Evolutionary conservation across 1,140 invertebrate genomes (phyloP).

Genomic region (Drosophila paulistorum): DNA sequence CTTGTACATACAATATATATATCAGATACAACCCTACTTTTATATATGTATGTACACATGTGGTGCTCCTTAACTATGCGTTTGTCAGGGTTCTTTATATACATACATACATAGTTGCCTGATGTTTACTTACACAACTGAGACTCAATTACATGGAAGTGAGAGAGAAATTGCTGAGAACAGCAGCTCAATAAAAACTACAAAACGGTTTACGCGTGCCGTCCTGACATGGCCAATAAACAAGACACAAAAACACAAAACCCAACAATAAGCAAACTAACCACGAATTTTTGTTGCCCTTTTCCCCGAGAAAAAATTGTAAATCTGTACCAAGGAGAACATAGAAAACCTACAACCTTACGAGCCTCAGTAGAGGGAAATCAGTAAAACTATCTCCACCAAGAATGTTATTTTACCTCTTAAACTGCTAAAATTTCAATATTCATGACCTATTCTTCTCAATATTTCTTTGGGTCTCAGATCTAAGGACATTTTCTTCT

Average conservation of each 20-base stretch:
- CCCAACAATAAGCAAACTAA: constrained; percentile 2
- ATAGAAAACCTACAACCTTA: too few relatives aligned
- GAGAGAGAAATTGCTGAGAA: constrained; percentile 53
- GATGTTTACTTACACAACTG: constrained; percentile 59
- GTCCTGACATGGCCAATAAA: constrained; percentile 57
- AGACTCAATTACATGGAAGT: constrained; percentile 56
- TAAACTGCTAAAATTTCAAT: too few relatives aligned
- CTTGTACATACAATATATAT: constrained; percentile 17
- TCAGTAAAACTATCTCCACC: too few relatives aligned
- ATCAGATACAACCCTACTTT: neutral
- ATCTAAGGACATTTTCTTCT: too few relatives aligned
- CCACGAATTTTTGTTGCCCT: neutral
- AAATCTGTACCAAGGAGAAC: too few relatives aligned
- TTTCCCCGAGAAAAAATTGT: neutral
- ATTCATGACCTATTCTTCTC: too few relatives aligned
- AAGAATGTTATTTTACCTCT: too few relatives aligned
- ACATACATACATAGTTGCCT: constrained; percentile 16
- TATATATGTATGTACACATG: neutral
- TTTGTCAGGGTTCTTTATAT: constrained; percentile 25
- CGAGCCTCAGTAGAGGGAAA: too few relatives aligned
- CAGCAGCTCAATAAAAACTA: constrained; percentile 61
- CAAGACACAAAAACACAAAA: constrained; percentile 19
- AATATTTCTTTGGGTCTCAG: too few relatives aligned
- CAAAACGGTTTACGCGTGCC: constrained; percentile 58
- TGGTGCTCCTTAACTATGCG: constrained; percentile 8